Conservation (phyloP, 2,888 invertebrate genomes). For the Elgonia sp. region DNA sequence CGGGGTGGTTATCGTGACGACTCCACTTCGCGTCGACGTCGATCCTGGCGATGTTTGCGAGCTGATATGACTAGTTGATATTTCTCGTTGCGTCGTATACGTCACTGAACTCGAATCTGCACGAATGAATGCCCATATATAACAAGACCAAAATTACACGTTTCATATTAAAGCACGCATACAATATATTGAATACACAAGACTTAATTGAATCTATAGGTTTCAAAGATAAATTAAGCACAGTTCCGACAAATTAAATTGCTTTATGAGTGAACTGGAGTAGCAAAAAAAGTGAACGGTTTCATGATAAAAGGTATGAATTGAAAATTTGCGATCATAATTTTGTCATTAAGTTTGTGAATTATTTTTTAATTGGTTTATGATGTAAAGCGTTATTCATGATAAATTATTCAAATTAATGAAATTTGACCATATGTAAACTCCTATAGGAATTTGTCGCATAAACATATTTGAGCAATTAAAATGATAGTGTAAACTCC, state of each 20-base stretch:
- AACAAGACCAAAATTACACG: conserved; percentile 55
- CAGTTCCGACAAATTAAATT: background rate
- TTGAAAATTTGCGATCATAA: too few relatives aligned
- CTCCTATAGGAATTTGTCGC: too few relatives aligned
- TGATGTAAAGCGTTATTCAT: too few relatives aligned
- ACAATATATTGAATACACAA: conserved; percentile 34
- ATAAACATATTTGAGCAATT: too few relatives aligned
- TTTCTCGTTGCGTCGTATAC: conserved; percentile 84
- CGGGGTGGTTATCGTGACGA: conserved; percentile 83
- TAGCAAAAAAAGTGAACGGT: too few relatives aligned
- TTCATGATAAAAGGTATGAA: too few relatives aligned
- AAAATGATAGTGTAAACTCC: too few relatives aligned
- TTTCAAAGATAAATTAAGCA: conserved; percentile 43
- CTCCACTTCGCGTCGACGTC: conserved; percentile 82
- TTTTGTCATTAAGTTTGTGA: too few relatives aligned
- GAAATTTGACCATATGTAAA: too few relatives aligned
- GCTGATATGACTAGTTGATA: conserved; percentile 83
- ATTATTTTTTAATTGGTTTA: too few relatives aligned
- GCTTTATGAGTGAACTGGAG: conserved; percentile 4
- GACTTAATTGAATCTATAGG: conserved; percentile 8
- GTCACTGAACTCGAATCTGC: conserved; percentile 85
- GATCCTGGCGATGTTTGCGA: conserved; percentile 81
- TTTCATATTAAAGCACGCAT: conserved; percentile 49
- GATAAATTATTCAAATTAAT: too few relatives aligned
- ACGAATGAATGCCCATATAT: conserved; percentile 64